Evolutionary conservation across 1,140 invertebrate species (phyloP).

Genomic region (Platyura marginata): DNA sequence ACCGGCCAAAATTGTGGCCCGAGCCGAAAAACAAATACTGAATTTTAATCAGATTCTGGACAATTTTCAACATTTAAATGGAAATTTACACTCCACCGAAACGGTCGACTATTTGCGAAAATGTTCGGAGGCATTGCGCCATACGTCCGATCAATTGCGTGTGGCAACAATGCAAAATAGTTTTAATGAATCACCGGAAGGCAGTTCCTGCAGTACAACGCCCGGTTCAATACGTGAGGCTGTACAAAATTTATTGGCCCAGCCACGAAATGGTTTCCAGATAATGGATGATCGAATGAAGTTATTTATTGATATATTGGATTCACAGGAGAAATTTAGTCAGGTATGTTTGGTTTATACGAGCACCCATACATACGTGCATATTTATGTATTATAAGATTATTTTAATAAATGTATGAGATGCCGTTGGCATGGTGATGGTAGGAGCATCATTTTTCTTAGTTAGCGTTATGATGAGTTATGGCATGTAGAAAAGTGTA

Average conservation of each 20-base stretch:
- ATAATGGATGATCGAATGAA: conserved; percentile 55
- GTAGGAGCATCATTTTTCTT: too few species aligned
- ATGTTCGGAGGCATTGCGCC: conserved; percentile 21
- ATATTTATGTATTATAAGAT: too few species aligned
- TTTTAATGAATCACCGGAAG: conserved; percentile 13
- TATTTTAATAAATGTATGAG: too few species aligned
- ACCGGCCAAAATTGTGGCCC: background rate
- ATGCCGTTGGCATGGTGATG: too few species aligned
- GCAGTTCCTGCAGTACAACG: conserved; percentile 25
- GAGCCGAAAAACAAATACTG: background rate
- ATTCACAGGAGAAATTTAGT: conserved; percentile 58
- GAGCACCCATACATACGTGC: too few species aligned
- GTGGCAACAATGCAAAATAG: conserved; percentile 11
- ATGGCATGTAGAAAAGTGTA: too few species aligned
- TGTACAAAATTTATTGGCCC: conserved; percentile 42
- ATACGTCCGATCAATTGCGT: conserved; percentile 20
- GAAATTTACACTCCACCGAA: conserved; percentile 24
- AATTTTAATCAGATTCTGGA: conserved; percentile 24
- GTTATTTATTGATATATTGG: conserved; percentile 59
- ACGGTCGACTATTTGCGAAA: conserved; percentile 24
- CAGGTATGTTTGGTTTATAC: conserved; percentile 47
- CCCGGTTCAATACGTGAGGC: conserved; percentile 38
- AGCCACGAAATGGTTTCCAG: conserved; percentile 50
- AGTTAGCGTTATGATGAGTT: too few species aligned
- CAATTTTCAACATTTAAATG: conserved; percentile 23